These are phyloP conservation scores for Drosophila neutralis DNA, from an alignment of 2,888 invertebrate species.

Conservation along the genomic window DNA sequence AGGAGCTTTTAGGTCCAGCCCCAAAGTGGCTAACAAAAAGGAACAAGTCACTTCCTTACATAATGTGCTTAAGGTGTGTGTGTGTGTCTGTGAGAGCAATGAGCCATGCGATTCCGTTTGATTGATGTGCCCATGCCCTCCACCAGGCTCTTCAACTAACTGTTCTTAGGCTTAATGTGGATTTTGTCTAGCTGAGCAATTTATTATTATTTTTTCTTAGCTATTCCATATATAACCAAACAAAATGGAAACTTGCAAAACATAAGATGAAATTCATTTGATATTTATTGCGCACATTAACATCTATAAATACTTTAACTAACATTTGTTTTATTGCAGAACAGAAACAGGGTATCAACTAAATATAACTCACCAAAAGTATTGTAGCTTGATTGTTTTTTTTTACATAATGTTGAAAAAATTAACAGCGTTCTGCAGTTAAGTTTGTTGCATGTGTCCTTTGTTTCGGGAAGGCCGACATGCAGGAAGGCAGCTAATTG, in stretches of 20 bases:
- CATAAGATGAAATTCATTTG: background rate
- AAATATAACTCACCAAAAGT: background rate
- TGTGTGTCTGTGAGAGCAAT: conserved; percentile 27
- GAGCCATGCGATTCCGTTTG: conserved; percentile 25
- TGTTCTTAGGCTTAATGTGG: conserved; percentile 20
- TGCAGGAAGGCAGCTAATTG: conserved; percentile 64
- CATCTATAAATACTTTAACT: background rate
- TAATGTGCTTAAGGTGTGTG: conserved; percentile 11
- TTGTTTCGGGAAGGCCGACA: conserved; percentile 19
- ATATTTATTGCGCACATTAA: background rate
- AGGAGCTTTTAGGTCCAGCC: conserved; percentile 50
- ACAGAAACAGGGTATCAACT: conserved; percentile 3
- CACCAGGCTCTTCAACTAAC: conserved; percentile 3
- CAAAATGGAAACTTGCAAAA: no score
- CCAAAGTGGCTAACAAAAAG: conserved; percentile 28
- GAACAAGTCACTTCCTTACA: conserved; percentile 60
- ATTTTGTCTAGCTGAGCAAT: conserved; percentile 6
- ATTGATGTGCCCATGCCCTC: conserved; percentile 33
- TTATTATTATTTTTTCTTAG: background rate
- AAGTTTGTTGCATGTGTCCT: conserved; percentile 55
- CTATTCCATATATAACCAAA: background rate
- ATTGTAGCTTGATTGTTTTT: background rate
- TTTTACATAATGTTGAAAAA: conserved; percentile 31
- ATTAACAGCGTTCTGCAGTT: conserved; percentile 17
- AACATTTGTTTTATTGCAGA: background rate